Conservation (phyloP, 2,888 invertebrate genomes). For the Phyllotreta striolata region DNA sequence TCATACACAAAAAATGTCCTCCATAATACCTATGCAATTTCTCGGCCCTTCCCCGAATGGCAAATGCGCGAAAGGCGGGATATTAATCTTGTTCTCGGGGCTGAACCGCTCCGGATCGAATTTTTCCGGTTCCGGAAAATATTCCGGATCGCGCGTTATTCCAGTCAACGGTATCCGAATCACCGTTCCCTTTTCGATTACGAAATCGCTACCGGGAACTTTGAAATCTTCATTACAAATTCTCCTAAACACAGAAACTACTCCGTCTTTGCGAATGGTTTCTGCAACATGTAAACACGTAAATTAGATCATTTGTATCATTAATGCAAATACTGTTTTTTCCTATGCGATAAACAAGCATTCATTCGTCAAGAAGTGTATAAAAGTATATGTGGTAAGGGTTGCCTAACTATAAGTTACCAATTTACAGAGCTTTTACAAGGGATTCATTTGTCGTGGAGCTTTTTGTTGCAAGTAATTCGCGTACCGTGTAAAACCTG, state of each 20-base stretch:
- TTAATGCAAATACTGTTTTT: background rate
- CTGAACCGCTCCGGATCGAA: conserved; percentile 70
- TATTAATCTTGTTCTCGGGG: conserved; percentile 60
- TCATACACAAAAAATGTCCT: no score
- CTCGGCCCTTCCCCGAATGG: conserved; percentile 68
- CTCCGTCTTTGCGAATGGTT: conserved; percentile 42
- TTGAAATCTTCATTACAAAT: conserved; percentile 40
- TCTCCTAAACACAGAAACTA: conserved; percentile 35
- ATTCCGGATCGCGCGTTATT: conserved; percentile 43
- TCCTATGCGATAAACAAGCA: no score
- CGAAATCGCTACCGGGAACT: conserved; percentile 38
- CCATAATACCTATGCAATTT: conserved; percentile 63
- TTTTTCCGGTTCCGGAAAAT: conserved; percentile 65
- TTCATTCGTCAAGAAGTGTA: no score
- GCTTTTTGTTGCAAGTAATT: background rate
- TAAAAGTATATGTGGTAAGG: no score
- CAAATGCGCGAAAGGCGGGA: conserved; percentile 36
- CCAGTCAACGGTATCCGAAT: conserved; percentile 27
- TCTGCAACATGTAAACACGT: conserved; percentile 34
- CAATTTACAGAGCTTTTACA: background rate
- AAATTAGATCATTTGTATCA: background rate
- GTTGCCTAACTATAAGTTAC: no score
- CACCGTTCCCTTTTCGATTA: conserved; percentile 35
- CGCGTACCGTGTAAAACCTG: conserved; percentile 42
- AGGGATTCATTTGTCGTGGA: no score